Percentiles rank a stretch among this genome's conserved stretches.
phyloP scores from a whole-genome alignment of 2,888 invertebrate genomes.

The Lottia scabra region DNA sequence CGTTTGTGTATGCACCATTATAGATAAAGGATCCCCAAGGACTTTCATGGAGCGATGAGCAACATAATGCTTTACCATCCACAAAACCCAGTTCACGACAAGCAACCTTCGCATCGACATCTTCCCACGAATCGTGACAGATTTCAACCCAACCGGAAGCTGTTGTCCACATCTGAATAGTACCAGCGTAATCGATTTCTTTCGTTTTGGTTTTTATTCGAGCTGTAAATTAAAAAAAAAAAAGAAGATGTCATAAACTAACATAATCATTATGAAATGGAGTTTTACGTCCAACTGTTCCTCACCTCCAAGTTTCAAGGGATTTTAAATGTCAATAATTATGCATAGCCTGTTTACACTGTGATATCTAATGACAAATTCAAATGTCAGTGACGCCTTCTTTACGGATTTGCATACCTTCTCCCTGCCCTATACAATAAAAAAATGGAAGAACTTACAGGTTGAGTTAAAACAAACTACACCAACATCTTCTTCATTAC shows the following conservation, averaged over 20 bases:
- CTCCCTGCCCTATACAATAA: not conserved
- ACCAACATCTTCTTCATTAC: conserved; percentile 48
- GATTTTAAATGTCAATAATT: no score
- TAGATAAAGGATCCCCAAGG: not conserved
- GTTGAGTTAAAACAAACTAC: conserved; percentile 47
- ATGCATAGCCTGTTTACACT: no score
- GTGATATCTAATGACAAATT: no score
- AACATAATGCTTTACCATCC: conserved; percentile 26
- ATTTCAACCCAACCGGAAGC: conserved; percentile 42
- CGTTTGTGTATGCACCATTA: not conserved
- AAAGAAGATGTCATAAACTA: no score
- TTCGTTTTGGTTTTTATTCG: conserved; percentile 23
- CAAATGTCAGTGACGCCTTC: no score
- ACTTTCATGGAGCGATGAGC: conserved; percentile 5
- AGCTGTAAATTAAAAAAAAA: conserved; percentile 16
- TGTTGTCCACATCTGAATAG: not conserved
- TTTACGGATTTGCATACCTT: no score
- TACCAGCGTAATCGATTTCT: not conserved
- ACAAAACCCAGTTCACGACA: conserved; percentile 40
- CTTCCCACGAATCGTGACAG: conserved; percentile 49
- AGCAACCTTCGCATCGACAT: conserved; percentile 42
- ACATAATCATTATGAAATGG: no score
- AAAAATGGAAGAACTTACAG: conserved; percentile 29
- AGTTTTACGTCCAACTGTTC: no score
- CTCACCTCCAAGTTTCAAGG: no score